phyloP scores from a whole-genome alignment of 2,797 vertebrate genomes.

The Enteromius afrohamiltoni region DNA sequence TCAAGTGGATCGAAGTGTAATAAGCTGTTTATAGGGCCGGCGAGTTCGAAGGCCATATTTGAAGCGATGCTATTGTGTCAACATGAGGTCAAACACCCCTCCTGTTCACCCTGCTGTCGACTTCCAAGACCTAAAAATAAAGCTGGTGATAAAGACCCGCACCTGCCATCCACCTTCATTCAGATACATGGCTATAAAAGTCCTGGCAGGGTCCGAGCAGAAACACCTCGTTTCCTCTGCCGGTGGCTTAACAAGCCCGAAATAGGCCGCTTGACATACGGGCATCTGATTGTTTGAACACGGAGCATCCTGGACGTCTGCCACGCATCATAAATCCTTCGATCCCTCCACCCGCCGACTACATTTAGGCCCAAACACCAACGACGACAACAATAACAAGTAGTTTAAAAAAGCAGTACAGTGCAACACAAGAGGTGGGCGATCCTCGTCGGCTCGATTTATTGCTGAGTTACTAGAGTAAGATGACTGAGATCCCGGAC shows the following conservation, averaged over 20 bases:
- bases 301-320: conserved; percentile 74
- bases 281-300: conserved; percentile 79
- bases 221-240: conserved; percentile 77
- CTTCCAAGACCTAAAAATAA: conserved; percentile 74
- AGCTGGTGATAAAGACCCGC: conserved; percentile 72
- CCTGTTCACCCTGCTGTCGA: conserved; percentile 68
- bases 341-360: conserved; percentile 65
- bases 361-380: conserved; percentile 67
- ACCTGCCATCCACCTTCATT: conserved; percentile 78
- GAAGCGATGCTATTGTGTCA: conserved; percentile 70
- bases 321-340: conserved; percentile 76
- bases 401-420: conserved; percentile 54
- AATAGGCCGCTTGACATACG: conserved; percentile 80
- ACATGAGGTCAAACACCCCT: conserved; percentile 71
- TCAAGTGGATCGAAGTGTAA: conserved; percentile 52
- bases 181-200: conserved; percentile 73
- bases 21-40: conserved; percentile 64
- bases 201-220: conserved; percentile 78
- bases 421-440: conserved; percentile 55
- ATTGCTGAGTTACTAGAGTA: conserved; percentile 81
- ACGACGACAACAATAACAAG: conserved; percentile 58
- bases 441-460: conserved; percentile 68
- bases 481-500: conserved; percentile 74
- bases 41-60: conserved; percentile 59
- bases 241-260: conserved; percentile 71